Evolutionary conservation across 2,113 vertebrate species (phyloP), one percentile per base, ranked within the genome.

Genomic region (Tinamus guttatus): DNA sequence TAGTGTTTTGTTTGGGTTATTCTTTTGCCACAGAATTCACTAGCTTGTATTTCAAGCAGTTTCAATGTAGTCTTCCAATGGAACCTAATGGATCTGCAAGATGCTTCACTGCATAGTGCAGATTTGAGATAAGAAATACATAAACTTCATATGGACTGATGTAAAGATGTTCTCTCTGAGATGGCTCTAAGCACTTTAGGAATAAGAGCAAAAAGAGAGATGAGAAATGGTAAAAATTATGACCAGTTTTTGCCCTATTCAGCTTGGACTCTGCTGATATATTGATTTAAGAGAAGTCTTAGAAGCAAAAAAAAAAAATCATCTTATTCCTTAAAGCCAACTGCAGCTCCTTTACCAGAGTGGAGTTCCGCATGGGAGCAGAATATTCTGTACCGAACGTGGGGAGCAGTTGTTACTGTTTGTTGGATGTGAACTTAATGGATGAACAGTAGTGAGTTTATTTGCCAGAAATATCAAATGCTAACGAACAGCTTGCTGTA

Each of bases 401-500:
- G 60, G 78, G 82, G 59, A 93, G 76, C 87, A 77, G 79, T 94
- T 89, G 91, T 32, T 90, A 40, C 74, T 79, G 24, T 91, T 93
- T 95, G 69, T 69, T 95, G 92, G 88, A 94, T 81, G 77, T 60
- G 77, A 93, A 79, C 93, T 81, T 81, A 93, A 88, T 92, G 85
- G 73, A 11, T 89, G 90, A 96, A 76, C 92, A 95, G 93, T 90
- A 92, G 85, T 73, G 85, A 92, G 60, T 92, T 94, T 92, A 88
- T 94, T 93, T 93, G 90, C 95, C 94, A 95, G 94, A 93, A 96
- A 93, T 93, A 96, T 93, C 93, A 97, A 96, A 95, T 95, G 92
- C 76, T 96, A 95, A 92, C 0, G n/a, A 97, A 95, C 94, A 97
- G 90, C 93, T 96, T 96, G 94, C 85, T 89, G 52, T 86, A 94